phyloP scores from a whole-genome alignment of 1,140 invertebrate species.

The Rhizoglyphus robini region DNA sequence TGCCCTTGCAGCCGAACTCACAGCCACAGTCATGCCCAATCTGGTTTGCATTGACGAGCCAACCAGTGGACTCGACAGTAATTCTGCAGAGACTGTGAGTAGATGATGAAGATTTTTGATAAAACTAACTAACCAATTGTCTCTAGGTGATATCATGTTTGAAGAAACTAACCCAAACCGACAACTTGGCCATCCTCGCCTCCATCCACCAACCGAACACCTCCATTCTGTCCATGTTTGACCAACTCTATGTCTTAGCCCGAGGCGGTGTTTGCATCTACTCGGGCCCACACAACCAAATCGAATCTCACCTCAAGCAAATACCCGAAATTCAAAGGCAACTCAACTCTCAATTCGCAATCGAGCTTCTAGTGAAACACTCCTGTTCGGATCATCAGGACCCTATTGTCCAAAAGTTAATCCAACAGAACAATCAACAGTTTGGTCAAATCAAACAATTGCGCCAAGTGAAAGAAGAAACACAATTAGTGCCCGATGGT shows the following conservation, averaged over 20 bases:
- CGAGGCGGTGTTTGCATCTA: constrained; percentile 13
- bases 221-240: constrained; percentile 4
- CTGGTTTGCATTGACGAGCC: too few relatives aligned
- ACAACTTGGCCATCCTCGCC: not conserved
- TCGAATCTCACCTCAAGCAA: not conserved
- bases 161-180: constrained; percentile 33
- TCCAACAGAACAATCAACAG: not conserved
- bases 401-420: not conserved
- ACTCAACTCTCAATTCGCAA: not conserved
- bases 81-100: too few relatives aligned
- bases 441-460: not conserved
- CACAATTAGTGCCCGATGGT: not conserved
- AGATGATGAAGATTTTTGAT: too few relatives aligned
- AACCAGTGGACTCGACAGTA: too few relatives aligned
- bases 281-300: not conserved
- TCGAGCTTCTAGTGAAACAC: constrained; percentile 1
- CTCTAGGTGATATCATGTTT: constrained; percentile 45
- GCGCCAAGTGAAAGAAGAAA: not conserved
- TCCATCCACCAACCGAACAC: constrained; percentile 19
- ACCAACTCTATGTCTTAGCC: constrained; percentile 18
- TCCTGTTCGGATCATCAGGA: not conserved
- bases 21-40: too few relatives aligned
- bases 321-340: not conserved
- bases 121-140: too few relatives aligned
- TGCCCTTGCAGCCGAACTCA: too few relatives aligned